Conservation (phyloP, 2,113 vertebrate genomes). For the Malaclemys terrapin region DNA sequence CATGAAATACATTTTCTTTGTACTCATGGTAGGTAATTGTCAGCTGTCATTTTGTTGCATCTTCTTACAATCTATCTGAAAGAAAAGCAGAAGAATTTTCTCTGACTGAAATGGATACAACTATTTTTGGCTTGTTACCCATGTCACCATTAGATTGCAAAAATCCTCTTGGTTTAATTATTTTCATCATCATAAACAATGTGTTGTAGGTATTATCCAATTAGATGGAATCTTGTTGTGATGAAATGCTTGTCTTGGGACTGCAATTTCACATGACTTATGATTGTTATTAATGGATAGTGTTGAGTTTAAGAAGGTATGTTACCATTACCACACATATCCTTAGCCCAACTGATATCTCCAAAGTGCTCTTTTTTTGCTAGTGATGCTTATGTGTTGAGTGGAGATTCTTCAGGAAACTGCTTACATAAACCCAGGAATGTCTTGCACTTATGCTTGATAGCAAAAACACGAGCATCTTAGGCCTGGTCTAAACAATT, state of each 20-base stretch:
- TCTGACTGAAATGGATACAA: not conserved
- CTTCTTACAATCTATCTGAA: not conserved
- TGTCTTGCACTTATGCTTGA: not conserved
- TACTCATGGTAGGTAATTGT: not conserved
- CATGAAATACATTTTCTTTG: not conserved
- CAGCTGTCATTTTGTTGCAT: not conserved
- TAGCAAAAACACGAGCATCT: not conserved
- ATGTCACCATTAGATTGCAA: not conserved
- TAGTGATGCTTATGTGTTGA: not conserved
- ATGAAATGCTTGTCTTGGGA: not conserved
- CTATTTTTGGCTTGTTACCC: not conserved
- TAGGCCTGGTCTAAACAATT: not conserved
- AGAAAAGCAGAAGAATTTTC: not conserved
- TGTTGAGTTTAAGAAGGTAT: not conserved
- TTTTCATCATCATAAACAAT: not conserved
- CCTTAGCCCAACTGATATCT: not conserved
- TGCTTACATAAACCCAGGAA: slow-evolving; percentile 13
- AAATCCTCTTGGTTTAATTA: not conserved
- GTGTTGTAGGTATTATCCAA: not conserved
- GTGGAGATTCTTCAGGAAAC: not conserved
- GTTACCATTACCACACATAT: not conserved
- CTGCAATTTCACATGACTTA: not conserved
- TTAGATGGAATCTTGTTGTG: not conserved
- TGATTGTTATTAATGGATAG: not conserved
- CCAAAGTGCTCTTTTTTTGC: not conserved